These are phyloP conservation scores for Ceyx erithaca DNA, from an alignment of 2,797 vertebrate genomes.

Conservation along the genomic window DNA sequence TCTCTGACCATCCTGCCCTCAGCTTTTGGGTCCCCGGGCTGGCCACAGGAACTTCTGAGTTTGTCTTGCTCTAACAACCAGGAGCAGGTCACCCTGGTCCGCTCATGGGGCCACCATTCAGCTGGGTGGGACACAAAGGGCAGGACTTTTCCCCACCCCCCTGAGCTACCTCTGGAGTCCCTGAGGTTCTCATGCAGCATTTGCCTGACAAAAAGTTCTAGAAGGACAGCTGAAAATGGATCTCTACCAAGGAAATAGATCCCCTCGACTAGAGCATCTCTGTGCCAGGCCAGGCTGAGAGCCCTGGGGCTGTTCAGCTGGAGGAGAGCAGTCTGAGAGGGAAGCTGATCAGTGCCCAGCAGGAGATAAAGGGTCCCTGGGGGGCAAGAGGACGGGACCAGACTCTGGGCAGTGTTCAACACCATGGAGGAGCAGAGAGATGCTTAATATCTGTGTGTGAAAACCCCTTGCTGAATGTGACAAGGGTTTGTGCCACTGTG, in stretches of 20 bases:
- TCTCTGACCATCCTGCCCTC: neutral
- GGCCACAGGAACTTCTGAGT: neutral
- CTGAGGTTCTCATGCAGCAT: neutral
- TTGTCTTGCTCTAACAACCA: neutral
- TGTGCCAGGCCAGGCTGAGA: neutral
- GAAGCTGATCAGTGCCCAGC: neutral
- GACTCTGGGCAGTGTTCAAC: too few relatives aligned
- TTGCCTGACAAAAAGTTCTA: neutral
- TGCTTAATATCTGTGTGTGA: too few relatives aligned
- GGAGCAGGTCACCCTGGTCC: neutral
- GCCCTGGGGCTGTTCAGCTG: neutral
- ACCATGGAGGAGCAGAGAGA: too few relatives aligned
- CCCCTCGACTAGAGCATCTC: too few relatives aligned
- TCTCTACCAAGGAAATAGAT: neutral
- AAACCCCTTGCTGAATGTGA: too few relatives aligned
- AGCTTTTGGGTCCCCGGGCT: neutral
- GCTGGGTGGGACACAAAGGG: neutral
- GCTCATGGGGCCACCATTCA: fast-evolving
- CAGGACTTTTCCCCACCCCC: fast-evolving
- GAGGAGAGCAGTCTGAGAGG: too few relatives aligned
- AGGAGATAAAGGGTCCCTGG: neutral
- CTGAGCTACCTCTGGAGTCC: neutral
- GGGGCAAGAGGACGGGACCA: too few relatives aligned
- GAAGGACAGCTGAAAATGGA: neutral
- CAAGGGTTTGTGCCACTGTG: neutral